These are phyloP conservation scores for Manduca sexta DNA, from an alignment of 1,140 invertebrate species.

Conservation along the genomic window DNA sequence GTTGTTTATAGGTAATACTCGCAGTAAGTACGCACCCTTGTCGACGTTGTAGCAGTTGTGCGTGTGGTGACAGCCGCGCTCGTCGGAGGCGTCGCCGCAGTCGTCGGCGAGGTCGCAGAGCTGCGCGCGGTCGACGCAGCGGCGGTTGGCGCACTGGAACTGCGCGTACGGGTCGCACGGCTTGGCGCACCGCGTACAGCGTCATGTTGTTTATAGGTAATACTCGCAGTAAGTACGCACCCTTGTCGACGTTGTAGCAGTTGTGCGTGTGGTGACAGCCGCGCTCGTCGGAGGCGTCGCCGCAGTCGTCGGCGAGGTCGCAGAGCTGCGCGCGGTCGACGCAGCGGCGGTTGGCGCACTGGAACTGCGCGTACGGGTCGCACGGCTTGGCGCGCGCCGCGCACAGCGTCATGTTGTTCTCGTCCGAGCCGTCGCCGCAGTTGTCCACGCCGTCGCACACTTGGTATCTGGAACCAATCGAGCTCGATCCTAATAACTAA, in stretches of 20 bases:
- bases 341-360: slow-evolving; percentile 94
- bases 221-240: slow-evolving; percentile 15
- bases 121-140: slow-evolving; percentile 89
- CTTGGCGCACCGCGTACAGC: slow-evolving; percentile 81
- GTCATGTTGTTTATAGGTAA: slow-evolving; percentile 93
- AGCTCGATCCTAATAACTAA: not conserved
- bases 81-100: slow-evolving; percentile 94
- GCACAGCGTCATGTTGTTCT: slow-evolving; percentile 93
- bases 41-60: slow-evolving; percentile 81
- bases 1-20: slow-evolving; percentile 86
- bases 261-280: slow-evolving; percentile 88
- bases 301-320: slow-evolving; percentile 88
- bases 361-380: slow-evolving; percentile 83
- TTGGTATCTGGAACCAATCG: slow-evolving; percentile 66
- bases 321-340: slow-evolving; percentile 87
- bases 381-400: slow-evolving; percentile 81
- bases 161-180: slow-evolving; percentile 83
- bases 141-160: slow-evolving; percentile 94
- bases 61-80: slow-evolving; percentile 89
- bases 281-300: slow-evolving; percentile 90
- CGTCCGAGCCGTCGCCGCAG: slow-evolving; percentile 94
- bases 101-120: slow-evolving; percentile 91
- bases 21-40: no score
- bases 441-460: slow-evolving; percentile 91
- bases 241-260: slow-evolving; percentile 80